Base-by-base conservation (phyloP, 2,888 invertebrate genomes). In the Hemistola chrysoprasaria region DNA sequence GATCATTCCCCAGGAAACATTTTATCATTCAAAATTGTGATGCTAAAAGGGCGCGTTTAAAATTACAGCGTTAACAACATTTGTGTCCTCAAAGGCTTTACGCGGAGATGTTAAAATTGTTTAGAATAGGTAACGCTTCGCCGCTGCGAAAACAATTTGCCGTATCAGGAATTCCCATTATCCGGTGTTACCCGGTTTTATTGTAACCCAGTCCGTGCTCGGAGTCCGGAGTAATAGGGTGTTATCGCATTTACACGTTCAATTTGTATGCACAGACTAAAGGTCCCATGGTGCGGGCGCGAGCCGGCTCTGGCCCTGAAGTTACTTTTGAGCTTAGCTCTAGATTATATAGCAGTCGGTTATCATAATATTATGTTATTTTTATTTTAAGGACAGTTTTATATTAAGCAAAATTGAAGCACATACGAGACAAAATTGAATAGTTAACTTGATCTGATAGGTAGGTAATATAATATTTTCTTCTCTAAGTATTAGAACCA, bases 191-290 rank as follows among this genome's bases (percentile, higher is more conserved):
- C 36, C 36, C 20, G 36, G 51, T 67, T 67, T 70, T 71, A 68
- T 70, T 67, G 68, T 65, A 56, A 60, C 56, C 33, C 29, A 22
- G n/a, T n/a, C 34, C 51, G 44, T 52, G 47, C 54, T 53, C 47
- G 40, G 46, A 43, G 53, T 2, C 16, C 16, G 16, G 42, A 59
- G 64, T 64, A 66, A 69, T 63, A 59, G 57, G 54, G 59, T 69
- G 74, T 77, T 77, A 76, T 76, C 75, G 76, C 78, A 84, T 83
- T 84, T 80, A 77, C 78, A 66, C 65, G 65, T 74, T 65, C 84
- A 78, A 86, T 86, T 84, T 85, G 81, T 86, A 86, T 86, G 83
- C 84, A 84, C 65, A 71, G 67, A 65, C 70, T 69, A 78, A 61
- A 59, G 67, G 65, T 80, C 82, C 82, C 84, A 55, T 59, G 77